A percentile compares a stretch with the other conserved stretches of the same genome.
These are phyloP conservation scores for Polyodon spathula DNA, from an alignment of 2,113 vertebrate genomes.

Conservation along the genomic window DNA sequence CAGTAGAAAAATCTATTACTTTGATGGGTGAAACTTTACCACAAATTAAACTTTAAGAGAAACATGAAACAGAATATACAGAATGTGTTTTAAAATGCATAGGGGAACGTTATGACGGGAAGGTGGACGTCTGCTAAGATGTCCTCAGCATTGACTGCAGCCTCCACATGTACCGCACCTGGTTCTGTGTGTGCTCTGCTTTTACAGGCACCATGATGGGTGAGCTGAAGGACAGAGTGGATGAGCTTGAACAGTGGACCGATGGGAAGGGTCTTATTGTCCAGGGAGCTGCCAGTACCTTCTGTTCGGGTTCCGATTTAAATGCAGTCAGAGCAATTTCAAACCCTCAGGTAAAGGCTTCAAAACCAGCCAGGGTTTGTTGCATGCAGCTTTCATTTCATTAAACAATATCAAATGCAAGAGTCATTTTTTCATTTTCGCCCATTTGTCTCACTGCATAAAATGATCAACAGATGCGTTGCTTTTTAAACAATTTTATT, in stretches of 20 bases:
- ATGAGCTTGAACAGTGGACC: constrained; percentile 79
- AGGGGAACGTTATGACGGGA: too few relatives aligned
- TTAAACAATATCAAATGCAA: not conserved
- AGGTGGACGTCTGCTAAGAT: too few relatives aligned
- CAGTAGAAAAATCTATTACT: too few relatives aligned
- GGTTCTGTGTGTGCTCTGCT: not conserved
- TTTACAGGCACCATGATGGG: constrained; percentile 84
- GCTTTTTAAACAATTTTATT: constrained; percentile 16
- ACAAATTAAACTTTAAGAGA: too few relatives aligned
- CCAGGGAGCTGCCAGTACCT: constrained; percentile 71
- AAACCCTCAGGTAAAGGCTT: constrained; percentile 70
- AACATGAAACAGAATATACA: too few relatives aligned
- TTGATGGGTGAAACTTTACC: too few relatives aligned
- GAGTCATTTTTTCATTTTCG: not conserved
- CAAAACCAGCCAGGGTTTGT: too few relatives aligned
- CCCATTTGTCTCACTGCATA: not conserved
- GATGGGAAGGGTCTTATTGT: constrained; percentile 87
- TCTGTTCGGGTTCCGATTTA: constrained; percentile 89
- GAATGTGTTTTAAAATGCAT: too few relatives aligned
- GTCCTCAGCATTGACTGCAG: too few relatives aligned
- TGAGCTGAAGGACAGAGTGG: constrained; percentile 74
- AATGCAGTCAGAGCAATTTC: constrained; percentile 70
- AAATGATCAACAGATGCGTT: too few relatives aligned
- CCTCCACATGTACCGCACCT: not conserved
- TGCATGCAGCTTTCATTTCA: not conserved